These are phyloP conservation scores for Trichonephila clavipes DNA, from an alignment of 1,140 invertebrate species.

Conservation along the genomic window DNA sequence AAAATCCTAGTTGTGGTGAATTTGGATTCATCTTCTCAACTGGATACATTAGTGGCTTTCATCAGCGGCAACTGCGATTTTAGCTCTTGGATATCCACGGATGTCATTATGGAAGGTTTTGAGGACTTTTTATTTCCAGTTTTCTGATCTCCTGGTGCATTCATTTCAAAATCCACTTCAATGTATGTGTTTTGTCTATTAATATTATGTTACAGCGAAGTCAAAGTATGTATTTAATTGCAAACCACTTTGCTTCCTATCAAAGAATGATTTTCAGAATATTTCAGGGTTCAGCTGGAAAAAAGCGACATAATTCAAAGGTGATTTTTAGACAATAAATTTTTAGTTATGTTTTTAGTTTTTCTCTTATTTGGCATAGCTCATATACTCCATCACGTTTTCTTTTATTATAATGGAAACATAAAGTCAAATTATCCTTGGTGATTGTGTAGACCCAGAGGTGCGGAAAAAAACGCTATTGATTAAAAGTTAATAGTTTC, in stretches of 20 bases:
- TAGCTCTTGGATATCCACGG: neutral
- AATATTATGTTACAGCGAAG: conserved; percentile 20
- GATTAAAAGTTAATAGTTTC: neutral
- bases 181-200: conserved; percentile 25
- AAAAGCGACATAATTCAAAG: conserved; percentile 27
- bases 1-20: too few relatives aligned
- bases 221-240: neutral
- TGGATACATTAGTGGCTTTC: too few relatives aligned
- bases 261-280: conserved; percentile 12
- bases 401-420: too few relatives aligned
- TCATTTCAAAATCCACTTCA: neutral
- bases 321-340: conserved; percentile 1
- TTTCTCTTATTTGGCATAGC: too few relatives aligned
- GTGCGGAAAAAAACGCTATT: neutral
- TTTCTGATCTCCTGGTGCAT: neutral
- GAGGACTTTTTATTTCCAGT: neutral
- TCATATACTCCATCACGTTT: too few relatives aligned
- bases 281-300: neutral
- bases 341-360: too few relatives aligned
- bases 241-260: neutral
- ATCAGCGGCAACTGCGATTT: too few relatives aligned
- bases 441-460: too few relatives aligned
- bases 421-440: too few relatives aligned
- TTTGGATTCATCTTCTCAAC: too few relatives aligned
- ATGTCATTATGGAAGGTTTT: neutral